These are phyloP conservation scores for Acanthochromis polyacanthus DNA, from an alignment of 2,113 vertebrate genomes.

Conservation along the genomic window DNA sequence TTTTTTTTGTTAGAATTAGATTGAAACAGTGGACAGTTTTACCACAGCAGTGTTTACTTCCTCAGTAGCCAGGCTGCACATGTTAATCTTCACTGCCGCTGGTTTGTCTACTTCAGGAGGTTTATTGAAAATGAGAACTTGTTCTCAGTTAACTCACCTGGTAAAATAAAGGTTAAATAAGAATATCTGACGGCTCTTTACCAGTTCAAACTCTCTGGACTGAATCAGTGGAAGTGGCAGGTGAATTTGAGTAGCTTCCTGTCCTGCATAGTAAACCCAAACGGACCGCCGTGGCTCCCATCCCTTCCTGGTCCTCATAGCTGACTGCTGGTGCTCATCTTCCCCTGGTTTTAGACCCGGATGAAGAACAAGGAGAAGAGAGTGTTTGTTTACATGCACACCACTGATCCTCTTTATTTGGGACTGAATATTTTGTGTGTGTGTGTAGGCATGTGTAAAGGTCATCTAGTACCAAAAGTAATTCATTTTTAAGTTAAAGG, in stretches of 20 bases:
- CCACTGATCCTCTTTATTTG: conserved; percentile 38
- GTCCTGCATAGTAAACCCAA: conserved; percentile 12
- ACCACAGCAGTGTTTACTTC: not conserved
- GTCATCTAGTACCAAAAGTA: conserved; percentile 25
- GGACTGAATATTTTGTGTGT: conserved; percentile 14
- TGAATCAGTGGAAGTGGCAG: conserved; percentile 34
- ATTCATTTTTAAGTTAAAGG: conserved; percentile 10
- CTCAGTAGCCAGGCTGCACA: not conserved
- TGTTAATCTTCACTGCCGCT: not conserved
- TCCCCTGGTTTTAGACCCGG: conserved; percentile 65
- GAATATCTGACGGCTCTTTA: not conserved
- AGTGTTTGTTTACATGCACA: conserved; percentile 64
- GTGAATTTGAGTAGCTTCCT: conserved; percentile 24
- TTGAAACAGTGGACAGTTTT: not conserved
- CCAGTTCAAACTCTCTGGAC: not conserved
- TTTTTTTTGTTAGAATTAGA: not conserved
- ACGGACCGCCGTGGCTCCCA: conserved; percentile 24
- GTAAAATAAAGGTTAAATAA: too few relatives aligned
- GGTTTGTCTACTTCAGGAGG: conserved; percentile 28
- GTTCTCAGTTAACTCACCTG: too few relatives aligned
- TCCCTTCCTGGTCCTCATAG: conserved; percentile 50
- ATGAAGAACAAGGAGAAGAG: conserved; percentile 62
- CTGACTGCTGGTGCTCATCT: conserved; percentile 66
- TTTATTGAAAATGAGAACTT: too few relatives aligned
- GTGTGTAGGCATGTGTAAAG: conserved; percentile 31